Conservation (phyloP, 2,113 vertebrate species). For the Calidris pygmaea region DNA sequence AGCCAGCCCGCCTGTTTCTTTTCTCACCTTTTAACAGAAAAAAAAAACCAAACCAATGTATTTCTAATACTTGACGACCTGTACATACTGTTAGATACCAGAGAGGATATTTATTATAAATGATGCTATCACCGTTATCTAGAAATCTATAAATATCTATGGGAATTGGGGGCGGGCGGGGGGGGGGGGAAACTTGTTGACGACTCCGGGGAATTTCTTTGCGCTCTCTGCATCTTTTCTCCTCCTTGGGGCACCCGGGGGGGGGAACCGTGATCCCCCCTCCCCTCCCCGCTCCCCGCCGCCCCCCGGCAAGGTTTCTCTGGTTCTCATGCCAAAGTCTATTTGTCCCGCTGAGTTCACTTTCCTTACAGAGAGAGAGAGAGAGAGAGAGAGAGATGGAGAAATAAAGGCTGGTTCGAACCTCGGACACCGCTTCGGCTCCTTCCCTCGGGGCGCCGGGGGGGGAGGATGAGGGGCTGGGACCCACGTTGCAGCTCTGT, state of each 20-base stretch:
- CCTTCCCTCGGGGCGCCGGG: neutral
- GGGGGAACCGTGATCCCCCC: neutral
- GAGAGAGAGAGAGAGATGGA: neutral
- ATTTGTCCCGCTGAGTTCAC: slow-evolving; percentile 36
- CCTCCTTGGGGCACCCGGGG: neutral
- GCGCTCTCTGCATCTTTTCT: neutral
- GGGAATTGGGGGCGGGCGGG: neutral
- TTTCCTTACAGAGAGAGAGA: slow-evolving; percentile 16
- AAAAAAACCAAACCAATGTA: neutral
- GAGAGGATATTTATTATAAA: slow-evolving; percentile 11
- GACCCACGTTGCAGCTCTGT: rapidly evolving
- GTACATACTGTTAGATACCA: neutral
- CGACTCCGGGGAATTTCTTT: neutral
- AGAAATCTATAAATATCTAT: neutral
- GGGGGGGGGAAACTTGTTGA: neutral
- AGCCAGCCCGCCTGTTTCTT: neutral
- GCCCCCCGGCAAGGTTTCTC: neutral
- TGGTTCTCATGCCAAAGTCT: slow-evolving; percentile 54
- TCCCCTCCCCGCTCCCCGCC: no score
- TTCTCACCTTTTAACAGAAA: neutral
- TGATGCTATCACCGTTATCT: neutral
- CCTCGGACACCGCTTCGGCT: neutral
- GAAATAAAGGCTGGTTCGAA: slow-evolving; percentile 62
- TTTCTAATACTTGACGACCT: slow-evolving; percentile 15
- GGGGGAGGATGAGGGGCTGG: neutral